Base-by-base conservation (phyloP, 2,888 invertebrate genomes). In the Acronicta leporina region DNA sequence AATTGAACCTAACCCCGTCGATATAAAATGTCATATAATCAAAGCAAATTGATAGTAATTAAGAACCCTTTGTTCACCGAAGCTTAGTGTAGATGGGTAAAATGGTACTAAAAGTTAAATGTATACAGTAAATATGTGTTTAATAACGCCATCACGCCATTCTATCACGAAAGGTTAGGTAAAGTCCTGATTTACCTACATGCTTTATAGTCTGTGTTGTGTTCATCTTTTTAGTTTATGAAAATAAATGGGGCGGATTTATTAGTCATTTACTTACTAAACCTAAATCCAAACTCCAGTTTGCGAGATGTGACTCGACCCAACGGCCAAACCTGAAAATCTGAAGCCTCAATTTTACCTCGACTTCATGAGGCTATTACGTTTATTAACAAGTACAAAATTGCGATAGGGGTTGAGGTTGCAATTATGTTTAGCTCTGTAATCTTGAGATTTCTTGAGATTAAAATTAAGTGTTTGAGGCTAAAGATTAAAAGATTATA, bases 41-140 rank as follows among this genome's bases (percentile, higher is more conserved):
- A 61, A 73, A 63, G 65, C 44, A 61, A 65, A 65, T 63, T 56
- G n/a, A 53, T 56, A 44, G 35, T 65, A 65, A 61, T 63, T 68
- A 57, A 48, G 42, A 51, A 51, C 60, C 61, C 68, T 73, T 75
- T 75, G 63, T 50, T 52, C 20, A 53, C 5, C n/a, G 52, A 50
- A 51, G 49, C 64, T 44, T 48, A 48, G 38, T 41, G 57, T 42
- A 54, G 42, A 59, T 46, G 45, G 42, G 38, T 42, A 38, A 56
- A 58, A 56, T 45, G 64, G 43, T 47, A 10, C 15, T 27, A 11
- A 42, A n/a, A 27, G 33, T 44, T 20, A 40, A 49, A 30, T 20
- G 35, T 55, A 41, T 30, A 14, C 25, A 1, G 5, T 14, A 14
- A 14, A 14, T 45, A 45, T 35, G 14, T 30, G 5, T 46, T 30